phyloP scores from a whole-genome alignment of 2,888 invertebrate genomes.

The Cosmorhoe ocellata region DNA sequence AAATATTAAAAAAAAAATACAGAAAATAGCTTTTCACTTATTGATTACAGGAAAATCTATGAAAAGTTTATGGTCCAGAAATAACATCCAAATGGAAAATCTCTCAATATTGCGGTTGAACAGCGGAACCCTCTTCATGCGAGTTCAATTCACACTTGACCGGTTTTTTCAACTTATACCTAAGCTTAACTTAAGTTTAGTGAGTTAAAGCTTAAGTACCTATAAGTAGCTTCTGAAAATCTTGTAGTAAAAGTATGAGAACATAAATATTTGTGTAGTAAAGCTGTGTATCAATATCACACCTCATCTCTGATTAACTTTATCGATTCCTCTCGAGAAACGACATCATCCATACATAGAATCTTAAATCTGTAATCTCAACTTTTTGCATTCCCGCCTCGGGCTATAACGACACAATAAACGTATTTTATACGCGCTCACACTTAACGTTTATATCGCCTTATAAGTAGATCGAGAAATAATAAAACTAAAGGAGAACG shows the following conservation, averaged over 20 bases:
- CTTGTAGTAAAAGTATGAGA: constrained; percentile 2
- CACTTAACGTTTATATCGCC: constrained; percentile 80
- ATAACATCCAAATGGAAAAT: no score
- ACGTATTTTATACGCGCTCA: constrained; percentile 79
- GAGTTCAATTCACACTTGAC: no score
- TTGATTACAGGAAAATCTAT: no score
- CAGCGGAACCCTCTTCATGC: no score
- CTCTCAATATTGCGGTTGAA: no score
- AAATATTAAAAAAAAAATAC: no score
- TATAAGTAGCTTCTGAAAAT: background rate
- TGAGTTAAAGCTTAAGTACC: no score
- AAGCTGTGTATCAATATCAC: constrained; percentile 15
- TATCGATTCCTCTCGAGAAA: constrained; percentile 55
- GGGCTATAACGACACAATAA: constrained; percentile 75
- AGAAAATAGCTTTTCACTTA: no score
- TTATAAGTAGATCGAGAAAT: constrained; percentile 81
- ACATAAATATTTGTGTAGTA: constrained; percentile 7
- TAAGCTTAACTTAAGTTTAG: no score
- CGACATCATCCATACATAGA: constrained; percentile 54
- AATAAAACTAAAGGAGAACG: constrained; percentile 80
- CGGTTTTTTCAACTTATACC: no score
- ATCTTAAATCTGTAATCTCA: constrained; percentile 73
- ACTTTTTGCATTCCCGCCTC: constrained; percentile 73
- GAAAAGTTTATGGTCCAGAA: no score
- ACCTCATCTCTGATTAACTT: constrained; percentile 58